Percentiles rank a stretch among this genome's conserved stretches.
Conservation (phyloP, 2,888 invertebrate species). For the Rhogogaster chlorosoma region DNA sequence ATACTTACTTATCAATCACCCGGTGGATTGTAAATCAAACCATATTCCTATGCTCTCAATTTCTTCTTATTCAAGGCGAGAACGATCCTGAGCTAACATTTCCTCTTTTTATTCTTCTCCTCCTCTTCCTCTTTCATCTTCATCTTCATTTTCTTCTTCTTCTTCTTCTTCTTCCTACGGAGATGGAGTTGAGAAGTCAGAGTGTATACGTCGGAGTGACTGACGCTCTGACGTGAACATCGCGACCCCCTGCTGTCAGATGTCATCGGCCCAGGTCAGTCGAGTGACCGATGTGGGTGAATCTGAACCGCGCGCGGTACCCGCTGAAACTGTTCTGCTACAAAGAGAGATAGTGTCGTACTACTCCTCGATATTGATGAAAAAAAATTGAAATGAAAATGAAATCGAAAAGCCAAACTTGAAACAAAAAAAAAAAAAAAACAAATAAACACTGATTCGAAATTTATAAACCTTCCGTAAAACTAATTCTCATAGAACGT, state of each 20-base stretch:
- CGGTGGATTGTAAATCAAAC: background rate
- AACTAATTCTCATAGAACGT: too few species aligned
- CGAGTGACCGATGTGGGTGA: conserved; percentile 73
- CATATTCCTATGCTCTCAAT: too few species aligned
- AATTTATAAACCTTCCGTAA: too few species aligned
- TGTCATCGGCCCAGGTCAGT: conserved; percentile 71
- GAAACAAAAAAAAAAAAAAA: background rate
- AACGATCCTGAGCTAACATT: background rate
- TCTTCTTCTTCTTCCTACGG: background rate
- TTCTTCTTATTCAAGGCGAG: background rate
- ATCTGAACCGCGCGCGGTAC: conserved; percentile 56
- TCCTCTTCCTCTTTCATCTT: background rate
- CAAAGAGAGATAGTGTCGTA: background rate
- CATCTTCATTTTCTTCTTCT: background rate
- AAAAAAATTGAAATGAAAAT: too few species aligned
- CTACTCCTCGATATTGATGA: background rate
- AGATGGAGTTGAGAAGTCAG: conserved; percentile 61
- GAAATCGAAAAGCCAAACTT: background rate
- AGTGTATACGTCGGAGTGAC: conserved; percentile 73
- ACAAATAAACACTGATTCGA: background rate
- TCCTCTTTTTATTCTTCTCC: background rate
- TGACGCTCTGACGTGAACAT: conserved; percentile 75
- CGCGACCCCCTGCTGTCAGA: conserved; percentile 73
- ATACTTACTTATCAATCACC: background rate
- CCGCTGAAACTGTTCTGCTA: background rate